Base-by-base conservation (phyloP, 2,888 invertebrate genomes). In the Adelognathus sp. region DNA sequence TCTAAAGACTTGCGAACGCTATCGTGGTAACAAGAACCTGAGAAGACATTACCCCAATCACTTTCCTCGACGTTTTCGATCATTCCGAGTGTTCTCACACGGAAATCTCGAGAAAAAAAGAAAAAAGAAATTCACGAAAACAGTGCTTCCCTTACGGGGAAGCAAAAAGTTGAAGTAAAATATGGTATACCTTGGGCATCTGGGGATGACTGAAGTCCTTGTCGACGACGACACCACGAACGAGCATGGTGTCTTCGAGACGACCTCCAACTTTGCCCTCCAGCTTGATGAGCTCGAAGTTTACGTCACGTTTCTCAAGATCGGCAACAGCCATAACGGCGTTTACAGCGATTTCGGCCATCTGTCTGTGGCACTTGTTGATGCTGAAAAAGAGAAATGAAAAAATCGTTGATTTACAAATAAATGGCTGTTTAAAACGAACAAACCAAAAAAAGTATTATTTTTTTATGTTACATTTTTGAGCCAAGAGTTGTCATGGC, bases 191-290 rank as follows among this genome's bases (percentile, higher is more conserved):
- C 93, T 98, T 99, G 0, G 99, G 99, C 99, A 99, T 99, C 93
- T 99, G 99, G 39, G 99, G 98, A 93, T 99, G 99, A 86, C 98
- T 98, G 95, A 99, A 98, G 82, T 99, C 98, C 93, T 99, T 99
- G 91, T 99, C 99, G 11, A 99, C 95, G 79, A 99, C 96, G 0
- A 99, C 99, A 73, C 99, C 99, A 85, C 96, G 96, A 16, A 99
- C 98, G 76, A 99, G 93, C 93, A 97, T 95, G 0, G 99, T 98
- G 91, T 99, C 99, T 91, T 99, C 99, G 92, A 99, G 94, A 77
- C 96, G 95, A 2, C 99, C 99, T 16, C 99, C 99, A 60, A 95
- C 98, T 93, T 99, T 99, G 18, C 98, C 98, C 90, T 98, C 98
- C 74, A 99, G 96, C 92, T 99, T 99, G 91, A 99, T 99, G 85